Percentiles rank a stretch among this genome's conserved stretches.
Conservation (phyloP, 2,113 vertebrate genomes). For the Reinhardtius hippoglossoides region DNA sequence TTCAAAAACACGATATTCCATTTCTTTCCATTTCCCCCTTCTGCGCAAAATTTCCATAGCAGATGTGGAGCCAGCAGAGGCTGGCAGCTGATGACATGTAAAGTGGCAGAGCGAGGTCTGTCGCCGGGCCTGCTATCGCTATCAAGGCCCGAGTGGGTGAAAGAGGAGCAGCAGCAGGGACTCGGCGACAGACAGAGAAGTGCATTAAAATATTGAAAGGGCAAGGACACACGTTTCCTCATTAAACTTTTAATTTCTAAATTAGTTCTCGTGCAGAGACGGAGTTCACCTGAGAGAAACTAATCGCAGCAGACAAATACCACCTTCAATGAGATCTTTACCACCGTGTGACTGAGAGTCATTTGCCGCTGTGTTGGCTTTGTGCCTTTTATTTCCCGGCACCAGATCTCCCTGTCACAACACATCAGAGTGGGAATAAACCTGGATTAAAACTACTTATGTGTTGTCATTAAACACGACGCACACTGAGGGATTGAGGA, state of each 20-base stretch:
- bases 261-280: constrained; percentile 3
- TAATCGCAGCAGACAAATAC: constrained; percentile 38
- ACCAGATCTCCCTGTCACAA: constrained; percentile 59
- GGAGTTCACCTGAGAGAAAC: constrained; percentile 12
- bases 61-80: constrained; percentile 76
- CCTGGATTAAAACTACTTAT: constrained; percentile 55
- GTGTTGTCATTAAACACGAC: constrained; percentile 39
- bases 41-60: constrained; percentile 74
- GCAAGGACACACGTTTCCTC: constrained; percentile 13
- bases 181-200: constrained; percentile 29
- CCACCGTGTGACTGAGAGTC: not conserved
- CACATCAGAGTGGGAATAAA: constrained; percentile 51
- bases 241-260: constrained; percentile 27
- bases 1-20: constrained; percentile 72
- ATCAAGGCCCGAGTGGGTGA: constrained; percentile 61
- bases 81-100: constrained; percentile 73
- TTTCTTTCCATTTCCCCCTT: constrained; percentile 72
- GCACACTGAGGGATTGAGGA: constrained; percentile 6
- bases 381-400: constrained; percentile 30
- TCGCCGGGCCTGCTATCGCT: constrained; percentile 62
- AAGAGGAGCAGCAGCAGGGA: constrained; percentile 52
- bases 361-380: constrained; percentile 27
- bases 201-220: constrained; percentile 20
- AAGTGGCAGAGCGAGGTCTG: constrained; percentile 60
- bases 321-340: constrained; percentile 19